Conservation (phyloP, 23 tunicate species). For the Pegea sp. region DNA sequence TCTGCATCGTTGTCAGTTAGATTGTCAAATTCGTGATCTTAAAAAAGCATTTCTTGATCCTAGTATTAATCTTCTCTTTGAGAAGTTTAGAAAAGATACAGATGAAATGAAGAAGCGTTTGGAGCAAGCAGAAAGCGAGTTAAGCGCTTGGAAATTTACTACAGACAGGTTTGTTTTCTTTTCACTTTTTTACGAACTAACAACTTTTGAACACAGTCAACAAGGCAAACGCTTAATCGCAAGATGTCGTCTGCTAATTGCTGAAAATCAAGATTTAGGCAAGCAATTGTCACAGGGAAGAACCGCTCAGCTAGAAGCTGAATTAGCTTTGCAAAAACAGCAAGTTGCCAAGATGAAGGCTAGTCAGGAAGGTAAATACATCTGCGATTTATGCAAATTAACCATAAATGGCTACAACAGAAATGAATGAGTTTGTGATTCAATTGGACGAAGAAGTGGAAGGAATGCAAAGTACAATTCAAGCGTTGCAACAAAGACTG, state of each 20-base stretch:
- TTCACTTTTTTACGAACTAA: background rate
- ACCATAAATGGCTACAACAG: too few species aligned
- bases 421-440: constrained; percentile 81
- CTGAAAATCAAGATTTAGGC: constrained; percentile 96
- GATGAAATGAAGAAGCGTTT: constrained; percentile 88
- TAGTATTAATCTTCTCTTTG: constrained; percentile 67
- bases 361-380: constrained; percentile 60
- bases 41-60: constrained; percentile 81
- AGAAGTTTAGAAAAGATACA: constrained; percentile 62
- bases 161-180: constrained; percentile 58
- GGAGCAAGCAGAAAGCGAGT: constrained; percentile 86
- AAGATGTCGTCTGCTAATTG: constrained; percentile 74
- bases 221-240: constrained; percentile 90
- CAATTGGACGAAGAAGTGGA: constrained; percentile 98
- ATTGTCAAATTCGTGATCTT: constrained; percentile 29
- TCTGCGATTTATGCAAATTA: background rate
- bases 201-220: constrained; percentile 24
- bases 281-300: constrained; percentile 77
- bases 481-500: constrained; percentile 74
- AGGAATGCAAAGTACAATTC: constrained; percentile 90
- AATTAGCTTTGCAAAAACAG: constrained; percentile 79
- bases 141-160: constrained; percentile 97
- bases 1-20: constrained; percentile 38
- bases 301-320: constrained; percentile 76
- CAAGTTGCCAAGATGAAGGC: constrained; percentile 68